Base-by-base conservation (phyloP, 2,888 invertebrate genomes). In the Sycophila texana region DNA sequence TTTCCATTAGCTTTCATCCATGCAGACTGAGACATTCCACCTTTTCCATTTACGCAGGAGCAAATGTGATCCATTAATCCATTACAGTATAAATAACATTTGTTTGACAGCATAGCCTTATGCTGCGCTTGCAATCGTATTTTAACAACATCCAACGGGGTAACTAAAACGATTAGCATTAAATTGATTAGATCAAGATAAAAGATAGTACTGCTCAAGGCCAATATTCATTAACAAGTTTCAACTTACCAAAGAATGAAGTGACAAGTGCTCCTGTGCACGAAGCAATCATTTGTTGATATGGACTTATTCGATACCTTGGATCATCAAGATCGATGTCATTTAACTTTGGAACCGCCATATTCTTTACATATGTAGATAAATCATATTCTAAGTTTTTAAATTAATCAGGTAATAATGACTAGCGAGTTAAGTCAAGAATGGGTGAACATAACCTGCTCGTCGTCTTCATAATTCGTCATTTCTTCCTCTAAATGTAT, bases 81-180 rank as follows among this genome's bases (percentile, higher is more conserved):
- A 92, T 99, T 99, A 89, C 98, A 98, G 90, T 98, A 99, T 10
- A 99, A 91, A 89, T 97, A 99, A 91, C 99, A 98, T 91, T 96
- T 96, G 84, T 96, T 96, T 12, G 95, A 95, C 5, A 95, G 91
- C 84, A 95, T 89, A 0, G 95, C 94, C 86, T 97, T 97, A 87
- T 97, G 96, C 90, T 99, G 99, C 2, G 97, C 95, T 92, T 99
- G 99, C 58, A 99, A 92, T 68, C 99, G 94, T 82, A 99, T 98
- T 92, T 99, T 99, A 0, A 99, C 96, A n/a, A 99, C 99, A 92
- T 99, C 99, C 84, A 99, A 91, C 0, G 99, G 99, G 0, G 99
- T 99, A 92, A 99, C 98, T 98, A 90, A 53, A 73, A 57, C 30
- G 63, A 39, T 76, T 63, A 75, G 22, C 39, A 18, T 55, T 74